Base-by-base conservation (phyloP, 1,140 invertebrate species). In the Pectinophora gossypiella region DNA sequence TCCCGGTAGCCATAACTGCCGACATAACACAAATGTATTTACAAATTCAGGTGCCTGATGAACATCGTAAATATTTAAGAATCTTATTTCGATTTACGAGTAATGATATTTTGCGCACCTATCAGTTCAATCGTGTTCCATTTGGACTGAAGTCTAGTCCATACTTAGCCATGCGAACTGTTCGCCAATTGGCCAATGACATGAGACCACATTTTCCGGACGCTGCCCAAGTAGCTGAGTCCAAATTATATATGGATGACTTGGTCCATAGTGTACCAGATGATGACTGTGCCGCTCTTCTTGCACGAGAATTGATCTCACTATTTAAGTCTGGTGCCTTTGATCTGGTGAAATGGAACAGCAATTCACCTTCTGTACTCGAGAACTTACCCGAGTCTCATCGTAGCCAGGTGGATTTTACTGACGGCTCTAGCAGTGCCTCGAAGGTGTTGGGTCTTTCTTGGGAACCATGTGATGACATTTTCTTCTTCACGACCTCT, bases 11-110 rank as follows among this genome's bases (percentile, higher is more conserved):
- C 4, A 45, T 79, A 16, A 48, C 57, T 0, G 59, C 65, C 0
- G 75, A 80, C 43, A 59, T 75, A n/a, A 20, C 38, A 3, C 59
- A 80, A 51, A 78, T 81, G 70, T 85, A 64, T 48, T 38, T 68
- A 12, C 68, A 75, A 53, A 59, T 80, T n/a, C 53, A 74, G 2
- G 6, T 52, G 3, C 18, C 1, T n/a, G 1, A 16, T 3, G 19
- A 10, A 0, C 18, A 56, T 46, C 42, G 45, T 4, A 32, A 23
- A 12, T 53, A 27, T 45, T 20, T 23, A 19, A 10, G 38, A 40
- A 59, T 85, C 18, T 18, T 85, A 3, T 87, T 75, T 70, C 43
- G 69, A 43, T 53, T 49, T 15, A 21, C 50, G 13, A 13, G 32
- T 7, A 36, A 55, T 32, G 19, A 64, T 9, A 35, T 48, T 0